Percentiles rank a stretch among this genome's conserved stretches.
phyloP scores from a whole-genome alignment of 2,888 invertebrate species.

The Drosophila algonquin region DNA sequence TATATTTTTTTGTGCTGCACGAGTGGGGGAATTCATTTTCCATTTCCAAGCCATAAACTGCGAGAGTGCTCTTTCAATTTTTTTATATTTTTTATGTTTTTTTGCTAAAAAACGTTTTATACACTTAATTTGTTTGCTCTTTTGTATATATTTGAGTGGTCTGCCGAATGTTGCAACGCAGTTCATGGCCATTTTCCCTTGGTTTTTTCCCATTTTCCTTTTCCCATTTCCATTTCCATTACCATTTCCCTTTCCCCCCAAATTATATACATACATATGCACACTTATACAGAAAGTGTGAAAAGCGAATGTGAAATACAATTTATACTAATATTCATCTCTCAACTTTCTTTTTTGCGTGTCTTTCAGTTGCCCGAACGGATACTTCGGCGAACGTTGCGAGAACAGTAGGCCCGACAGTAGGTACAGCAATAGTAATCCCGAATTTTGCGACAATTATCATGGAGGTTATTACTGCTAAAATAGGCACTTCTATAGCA shows the following conservation, averaged over 20 bases:
- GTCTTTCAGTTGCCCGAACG: constrained; percentile 83
- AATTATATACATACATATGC: neutral
- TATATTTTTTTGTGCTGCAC: constrained; percentile 4
- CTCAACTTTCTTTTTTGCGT: constrained; percentile 27
- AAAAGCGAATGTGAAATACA: constrained; percentile 17
- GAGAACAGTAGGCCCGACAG: constrained; percentile 82
- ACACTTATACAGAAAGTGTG: neutral
- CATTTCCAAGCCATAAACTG: constrained; percentile 39
- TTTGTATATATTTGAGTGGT: constrained; percentile 45
- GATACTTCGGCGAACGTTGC: constrained; percentile 83
- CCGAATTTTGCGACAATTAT: constrained; percentile 82
- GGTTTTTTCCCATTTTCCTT: constrained; percentile 2
- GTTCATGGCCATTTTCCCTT: constrained; percentile 62
- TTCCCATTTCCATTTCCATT: neutral
- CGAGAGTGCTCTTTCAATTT: constrained; percentile 17
- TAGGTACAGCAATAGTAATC: constrained; percentile 84
- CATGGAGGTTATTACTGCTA: constrained; percentile 84
- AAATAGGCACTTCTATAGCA: constrained; percentile 85
- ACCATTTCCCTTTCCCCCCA: neutral
- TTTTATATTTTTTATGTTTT: neutral
- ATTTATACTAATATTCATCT: constrained; percentile 47
- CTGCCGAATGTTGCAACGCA: constrained; percentile 49
- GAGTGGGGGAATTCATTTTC: constrained; percentile 40
- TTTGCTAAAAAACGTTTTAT: constrained; percentile 33
- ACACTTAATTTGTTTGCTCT: constrained; percentile 32